phyloP scores from a whole-genome alignment of 1,140 invertebrate species.

The Propsilocerus akamusi region DNA sequence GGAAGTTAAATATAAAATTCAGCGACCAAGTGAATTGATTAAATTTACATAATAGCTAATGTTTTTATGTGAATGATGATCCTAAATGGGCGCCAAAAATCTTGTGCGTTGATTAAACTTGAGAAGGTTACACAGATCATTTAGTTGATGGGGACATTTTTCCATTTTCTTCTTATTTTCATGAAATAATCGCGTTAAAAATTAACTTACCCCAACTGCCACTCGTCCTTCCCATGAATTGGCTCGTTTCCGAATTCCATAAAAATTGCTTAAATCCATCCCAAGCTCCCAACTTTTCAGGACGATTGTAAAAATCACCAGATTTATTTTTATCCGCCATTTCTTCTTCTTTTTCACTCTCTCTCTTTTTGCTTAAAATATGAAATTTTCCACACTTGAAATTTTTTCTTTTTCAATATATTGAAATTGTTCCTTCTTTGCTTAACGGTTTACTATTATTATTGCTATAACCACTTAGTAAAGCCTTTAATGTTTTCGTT shows the following conservation, averaged over 20 bases:
- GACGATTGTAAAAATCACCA: not conserved
- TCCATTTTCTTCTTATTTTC: too few species aligned
- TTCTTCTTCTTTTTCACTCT: constrained; percentile 6
- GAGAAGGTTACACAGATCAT: too few species aligned
- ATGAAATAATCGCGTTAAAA: too few species aligned
- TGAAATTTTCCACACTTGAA: not conserved
- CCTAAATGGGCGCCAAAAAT: too few species aligned
- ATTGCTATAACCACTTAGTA: not conserved
- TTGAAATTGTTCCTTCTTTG: not conserved
- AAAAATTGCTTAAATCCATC: constrained; percentile 55
- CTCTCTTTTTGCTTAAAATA: not conserved
- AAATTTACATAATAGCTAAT: too few species aligned
- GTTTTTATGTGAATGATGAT: too few species aligned
- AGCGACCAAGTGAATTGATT: too few species aligned
- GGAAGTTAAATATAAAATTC: too few species aligned
- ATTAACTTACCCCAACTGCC: constrained; percentile 71
- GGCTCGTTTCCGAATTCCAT: constrained; percentile 63
- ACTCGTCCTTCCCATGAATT: constrained; percentile 62
- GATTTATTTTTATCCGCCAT: not conserved
- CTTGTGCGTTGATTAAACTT: too few species aligned
- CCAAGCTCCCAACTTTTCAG: constrained; percentile 45
- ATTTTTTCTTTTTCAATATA: not conserved
- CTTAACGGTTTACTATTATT: too few species aligned
- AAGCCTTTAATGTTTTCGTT: not conserved
- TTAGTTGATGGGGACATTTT: too few species aligned